These are phyloP conservation scores for Rhinichthys osculus DNA, from an alignment of 2,797 vertebrate genomes.

Conservation along the genomic window DNA sequence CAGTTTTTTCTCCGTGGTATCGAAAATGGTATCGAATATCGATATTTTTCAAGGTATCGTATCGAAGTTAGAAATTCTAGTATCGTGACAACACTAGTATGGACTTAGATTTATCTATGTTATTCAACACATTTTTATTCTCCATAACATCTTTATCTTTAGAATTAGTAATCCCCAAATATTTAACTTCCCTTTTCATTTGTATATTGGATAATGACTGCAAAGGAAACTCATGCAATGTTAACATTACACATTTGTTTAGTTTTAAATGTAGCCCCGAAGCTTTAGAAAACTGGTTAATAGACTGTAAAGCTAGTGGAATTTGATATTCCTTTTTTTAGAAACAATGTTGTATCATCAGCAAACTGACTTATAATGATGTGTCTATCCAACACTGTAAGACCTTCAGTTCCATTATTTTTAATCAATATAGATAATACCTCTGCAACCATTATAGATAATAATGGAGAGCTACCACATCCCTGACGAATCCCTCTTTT, in stretches of 20 bases:
- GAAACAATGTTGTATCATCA: conserved; percentile 5
- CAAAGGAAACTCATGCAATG: background rate
- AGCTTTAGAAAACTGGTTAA: conserved; percentile 6
- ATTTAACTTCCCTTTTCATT: background rate
- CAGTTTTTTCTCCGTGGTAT: no score
- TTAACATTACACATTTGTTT: conserved; percentile 16
- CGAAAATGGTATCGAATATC: no score
- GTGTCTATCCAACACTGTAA: background rate
- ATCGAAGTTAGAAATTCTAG: no score
- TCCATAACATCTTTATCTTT: background rate
- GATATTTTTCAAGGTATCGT: no score
- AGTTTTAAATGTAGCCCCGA: conserved; percentile 11
- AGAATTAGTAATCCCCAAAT: conserved; percentile 4
- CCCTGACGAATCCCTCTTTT: background rate
- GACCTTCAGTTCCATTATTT: background rate
- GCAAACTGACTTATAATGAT: background rate
- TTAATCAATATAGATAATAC: background rate
- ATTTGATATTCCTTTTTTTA: conserved; percentile 3
- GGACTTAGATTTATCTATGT: no score
- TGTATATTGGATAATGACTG: background rate
- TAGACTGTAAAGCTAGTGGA: no score
- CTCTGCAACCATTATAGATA: background rate
- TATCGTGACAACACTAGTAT: no score
- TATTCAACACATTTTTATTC: background rate
- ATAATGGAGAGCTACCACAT: background rate